These are phyloP conservation scores for Drosophila ananassae DNA, from an alignment of 1,140 invertebrate species.

Conservation along the genomic window DNA sequence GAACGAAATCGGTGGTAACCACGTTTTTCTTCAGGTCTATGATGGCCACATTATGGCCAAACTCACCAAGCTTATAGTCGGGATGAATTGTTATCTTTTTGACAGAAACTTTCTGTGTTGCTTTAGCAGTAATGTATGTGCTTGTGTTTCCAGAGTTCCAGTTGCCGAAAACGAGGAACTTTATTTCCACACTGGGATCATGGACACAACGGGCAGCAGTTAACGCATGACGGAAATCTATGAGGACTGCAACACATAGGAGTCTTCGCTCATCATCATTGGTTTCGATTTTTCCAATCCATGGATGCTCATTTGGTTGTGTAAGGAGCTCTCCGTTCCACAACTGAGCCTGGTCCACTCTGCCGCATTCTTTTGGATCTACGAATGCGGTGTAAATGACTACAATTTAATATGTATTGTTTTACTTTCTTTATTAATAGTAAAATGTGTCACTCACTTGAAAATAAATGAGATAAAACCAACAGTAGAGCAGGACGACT, in stretches of 20 bases:
- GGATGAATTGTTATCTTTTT: constrained; percentile 4
- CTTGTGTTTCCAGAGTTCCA: constrained; percentile 7
- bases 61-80: neutral
- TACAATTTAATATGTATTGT: neutral
- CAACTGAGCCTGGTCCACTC: constrained; percentile 20
- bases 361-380: constrained; percentile 14
- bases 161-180: constrained; percentile 18
- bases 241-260: constrained; percentile 12
- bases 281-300: constrained; percentile 11
- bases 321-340: constrained; percentile 5
- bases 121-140: constrained; percentile 10
- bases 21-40: constrained; percentile 2
- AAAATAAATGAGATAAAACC: neutral
- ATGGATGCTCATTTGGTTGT: constrained; percentile 18
- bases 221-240: constrained; percentile 20
- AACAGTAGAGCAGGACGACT: neutral
- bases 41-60: constrained; percentile 21
- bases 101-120: neutral
- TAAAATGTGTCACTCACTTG: neutral
- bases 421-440: neutral
- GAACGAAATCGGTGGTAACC: constrained; percentile 13
- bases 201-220: constrained; percentile 16
- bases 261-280: neutral
- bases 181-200: neutral
- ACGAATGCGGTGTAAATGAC: neutral